Evolutionary conservation across 30 jellyfish, hydroid and myxozoan genomes (phyloP).

Genomic region (Chironex yamaguchii): DNA sequence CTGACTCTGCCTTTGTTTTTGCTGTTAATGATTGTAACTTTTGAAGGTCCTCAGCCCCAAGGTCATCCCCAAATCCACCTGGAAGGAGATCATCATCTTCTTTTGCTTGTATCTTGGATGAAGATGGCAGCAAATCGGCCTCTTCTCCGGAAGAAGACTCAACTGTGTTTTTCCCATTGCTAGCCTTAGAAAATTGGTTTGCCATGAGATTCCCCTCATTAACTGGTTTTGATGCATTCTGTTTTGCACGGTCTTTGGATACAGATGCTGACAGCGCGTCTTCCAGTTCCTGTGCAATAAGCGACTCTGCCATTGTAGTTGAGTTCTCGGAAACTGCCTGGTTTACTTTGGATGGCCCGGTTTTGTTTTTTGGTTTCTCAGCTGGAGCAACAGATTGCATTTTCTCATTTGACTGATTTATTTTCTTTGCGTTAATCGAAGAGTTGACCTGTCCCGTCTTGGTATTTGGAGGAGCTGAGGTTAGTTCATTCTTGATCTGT

Average conservation of each 20-base stretch:
- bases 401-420: background rate
- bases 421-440: background rate
- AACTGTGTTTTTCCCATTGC: background rate
- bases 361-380: slow-evolving; percentile 6
- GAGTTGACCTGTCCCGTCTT: background rate
- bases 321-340: too few species aligned
- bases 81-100: slow-evolving; percentile 77
- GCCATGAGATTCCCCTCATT: background rate
- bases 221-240: background rate
- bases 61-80: slow-evolving; percentile 84
- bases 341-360: background rate
- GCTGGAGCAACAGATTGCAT: background rate
- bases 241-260: slow-evolving; percentile 7
- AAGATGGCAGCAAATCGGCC: slow-evolving; percentile 78
- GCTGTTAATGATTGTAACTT: slow-evolving; percentile 77
- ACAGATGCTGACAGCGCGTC: background rate
- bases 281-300: slow-evolving; percentile 3
- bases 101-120: slow-evolving; percentile 68
- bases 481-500: background rate
- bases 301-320: background rate
- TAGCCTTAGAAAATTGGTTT: background rate
- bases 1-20: slow-evolving; percentile 49
- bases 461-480: background rate
- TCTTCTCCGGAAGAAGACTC: slow-evolving; percentile 68
- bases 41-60: slow-evolving; percentile 78